phyloP scores from a whole-genome alignment of 2,888 invertebrate species.

The Kryphioiulus occultus region DNA sequence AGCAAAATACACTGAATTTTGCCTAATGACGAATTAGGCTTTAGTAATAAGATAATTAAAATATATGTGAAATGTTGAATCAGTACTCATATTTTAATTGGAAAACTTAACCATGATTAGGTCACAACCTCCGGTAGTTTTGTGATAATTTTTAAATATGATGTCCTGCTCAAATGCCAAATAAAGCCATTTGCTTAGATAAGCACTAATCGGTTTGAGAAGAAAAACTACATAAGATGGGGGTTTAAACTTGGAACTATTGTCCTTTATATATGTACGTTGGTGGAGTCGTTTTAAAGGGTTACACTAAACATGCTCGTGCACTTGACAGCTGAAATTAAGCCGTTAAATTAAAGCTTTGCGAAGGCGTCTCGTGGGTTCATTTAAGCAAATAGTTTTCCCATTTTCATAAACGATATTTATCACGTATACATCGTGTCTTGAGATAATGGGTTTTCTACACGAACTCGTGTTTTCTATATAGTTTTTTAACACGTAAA shows the following conservation, averaged over 20 bases:
- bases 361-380: constrained; percentile 19
- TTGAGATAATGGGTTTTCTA: constrained; percentile 14
- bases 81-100: too few species aligned
- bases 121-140: too few species aligned
- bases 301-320: neutral
- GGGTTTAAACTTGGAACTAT: neutral
- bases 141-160: too few species aligned
- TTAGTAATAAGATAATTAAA: too few species aligned
- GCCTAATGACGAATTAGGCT: too few species aligned
- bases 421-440: constrained; percentile 18
- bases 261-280: neutral
- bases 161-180: too few species aligned
- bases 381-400: constrained; percentile 41
- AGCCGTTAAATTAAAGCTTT: constrained; percentile 44
- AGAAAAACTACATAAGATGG: neutral
- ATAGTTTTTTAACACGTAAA: neutral
- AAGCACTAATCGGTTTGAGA: neutral
- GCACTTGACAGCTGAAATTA: constrained; percentile 42
- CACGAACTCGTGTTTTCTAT: neutral
- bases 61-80: too few species aligned
- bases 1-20: too few species aligned
- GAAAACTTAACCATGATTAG: too few species aligned
- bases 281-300: neutral
- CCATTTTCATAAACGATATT: constrained; percentile 42
- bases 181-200: neutral